Conservation (phyloP, 1,140 invertebrate species). For the Nomia melanderi region DNA sequence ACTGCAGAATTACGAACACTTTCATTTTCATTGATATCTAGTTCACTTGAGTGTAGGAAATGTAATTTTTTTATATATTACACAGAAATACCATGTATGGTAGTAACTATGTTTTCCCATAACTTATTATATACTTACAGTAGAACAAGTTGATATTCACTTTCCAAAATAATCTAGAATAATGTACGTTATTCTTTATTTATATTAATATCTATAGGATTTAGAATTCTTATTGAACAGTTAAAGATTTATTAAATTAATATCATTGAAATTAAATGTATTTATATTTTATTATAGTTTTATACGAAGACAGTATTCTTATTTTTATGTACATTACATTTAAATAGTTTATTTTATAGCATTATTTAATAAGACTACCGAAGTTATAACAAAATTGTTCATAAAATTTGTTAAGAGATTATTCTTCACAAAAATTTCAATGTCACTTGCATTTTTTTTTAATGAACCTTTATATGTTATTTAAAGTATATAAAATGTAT, state of each 20-base stretch:
- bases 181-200: background rate
- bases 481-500: background rate
- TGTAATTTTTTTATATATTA: conserved; percentile 25
- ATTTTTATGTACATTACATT: background rate
- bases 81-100: conserved; percentile 25
- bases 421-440: background rate
- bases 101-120: conserved; percentile 21
- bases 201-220: background rate
- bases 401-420: background rate
- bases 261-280: background rate
- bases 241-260: background rate
- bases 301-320: background rate
- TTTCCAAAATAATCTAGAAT: background rate
- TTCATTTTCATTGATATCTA: background rate
- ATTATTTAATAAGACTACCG: background rate
- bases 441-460: background rate
- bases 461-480: background rate
- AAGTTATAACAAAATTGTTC: background rate
- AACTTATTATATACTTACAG: background rate
- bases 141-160: background rate
- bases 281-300: too few relatives aligned
- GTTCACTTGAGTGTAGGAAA: background rate
- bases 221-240: background rate
- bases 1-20: background rate
- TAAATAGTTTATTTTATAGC: background rate